Base-by-base conservation (phyloP, 2,113 vertebrate genomes). In the Hippocampus abdominalis region DNA sequence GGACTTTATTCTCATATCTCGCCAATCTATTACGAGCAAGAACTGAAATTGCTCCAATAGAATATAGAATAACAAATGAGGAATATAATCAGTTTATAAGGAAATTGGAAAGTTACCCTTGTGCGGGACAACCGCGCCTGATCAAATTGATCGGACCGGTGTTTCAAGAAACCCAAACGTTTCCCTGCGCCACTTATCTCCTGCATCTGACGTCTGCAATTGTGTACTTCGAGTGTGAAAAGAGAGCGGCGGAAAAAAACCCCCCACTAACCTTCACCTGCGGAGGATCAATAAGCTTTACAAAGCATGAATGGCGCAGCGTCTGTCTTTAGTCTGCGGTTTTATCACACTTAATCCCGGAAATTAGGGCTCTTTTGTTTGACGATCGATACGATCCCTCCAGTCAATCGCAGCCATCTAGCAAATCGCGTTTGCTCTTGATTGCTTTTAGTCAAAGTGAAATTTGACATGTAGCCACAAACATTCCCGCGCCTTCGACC, bases 391-490 rank as follows among this genome's bases (percentile, higher is more conserved):
- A 21, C 16, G 29, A 72, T 48, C 42, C 46, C 40, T 54, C 11
- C 67, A 70, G 72, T 29, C 32, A 2, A 29, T 54, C 15, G 1
- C 3, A 27, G 29, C 64, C 25, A 21, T 51, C 46, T 56, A 9
- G 32, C 61, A 64, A 27, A 44, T n/a, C 27, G 62, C 3, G 8
- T 48, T 29, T 20, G 36, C 57, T 12, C 66, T 46, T 5, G 13
- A 67, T 72, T 66, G 39, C 63, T 60, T 79, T 53, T 32, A 49
- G 67, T 63, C 9, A 18, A 49, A 64, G 71, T 78, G 77, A 81
- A 84, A 80, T 44, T 51, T 64, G 73, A 83, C 57, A 69, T 69
- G 18, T 53, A 61, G 54, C 70, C 79, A 13, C 71, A 80, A 76
- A 81, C 74, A 72, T 67, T 60, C 73, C 49, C 12, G 1, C 8